phyloP scores from a whole-genome alignment of 2,797 vertebrate species.

The Enteromius argenteus region DNA sequence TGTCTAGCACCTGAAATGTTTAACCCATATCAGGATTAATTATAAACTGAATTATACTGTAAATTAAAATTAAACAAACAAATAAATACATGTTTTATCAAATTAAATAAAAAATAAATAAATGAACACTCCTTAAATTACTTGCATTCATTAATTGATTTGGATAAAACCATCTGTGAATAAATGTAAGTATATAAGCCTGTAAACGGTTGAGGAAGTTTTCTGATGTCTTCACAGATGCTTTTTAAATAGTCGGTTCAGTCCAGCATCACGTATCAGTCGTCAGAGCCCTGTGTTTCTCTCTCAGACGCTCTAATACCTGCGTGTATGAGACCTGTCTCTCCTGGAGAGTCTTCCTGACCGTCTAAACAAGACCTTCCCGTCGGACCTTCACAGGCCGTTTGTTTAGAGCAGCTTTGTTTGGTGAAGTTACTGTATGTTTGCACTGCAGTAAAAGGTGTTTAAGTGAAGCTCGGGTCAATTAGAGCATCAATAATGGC shows the following conservation, averaged over 20 bases:
- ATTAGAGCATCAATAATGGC: neutral
- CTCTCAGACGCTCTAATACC: slow-evolving; percentile 66
- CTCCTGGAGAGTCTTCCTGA: slow-evolving; percentile 79
- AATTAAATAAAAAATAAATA: neutral
- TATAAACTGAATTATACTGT: neutral
- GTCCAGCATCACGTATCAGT: neutral
- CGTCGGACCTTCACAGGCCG: slow-evolving; percentile 7
- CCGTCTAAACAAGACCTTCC: slow-evolving; percentile 73
- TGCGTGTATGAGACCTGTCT: slow-evolving; percentile 65
- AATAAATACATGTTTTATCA: neutral
- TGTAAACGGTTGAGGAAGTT: neutral
- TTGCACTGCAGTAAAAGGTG: slow-evolving; percentile 19
- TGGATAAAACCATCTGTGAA: neutral
- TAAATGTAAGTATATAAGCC: neutral
- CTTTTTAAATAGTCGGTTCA: neutral
- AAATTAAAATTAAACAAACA: neutral
- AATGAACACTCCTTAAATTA: neutral
- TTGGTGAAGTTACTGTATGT: neutral
- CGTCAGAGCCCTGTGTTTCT: neutral
- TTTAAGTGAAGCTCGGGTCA: neutral
- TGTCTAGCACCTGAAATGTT: too few species aligned
- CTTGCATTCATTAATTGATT: neutral
- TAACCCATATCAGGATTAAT: neutral
- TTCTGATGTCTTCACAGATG: neutral
- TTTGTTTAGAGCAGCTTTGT: slow-evolving; percentile 20